Conservation (phyloP, 1,140 invertebrate genomes). For the Drosophila suzukii region DNA sequence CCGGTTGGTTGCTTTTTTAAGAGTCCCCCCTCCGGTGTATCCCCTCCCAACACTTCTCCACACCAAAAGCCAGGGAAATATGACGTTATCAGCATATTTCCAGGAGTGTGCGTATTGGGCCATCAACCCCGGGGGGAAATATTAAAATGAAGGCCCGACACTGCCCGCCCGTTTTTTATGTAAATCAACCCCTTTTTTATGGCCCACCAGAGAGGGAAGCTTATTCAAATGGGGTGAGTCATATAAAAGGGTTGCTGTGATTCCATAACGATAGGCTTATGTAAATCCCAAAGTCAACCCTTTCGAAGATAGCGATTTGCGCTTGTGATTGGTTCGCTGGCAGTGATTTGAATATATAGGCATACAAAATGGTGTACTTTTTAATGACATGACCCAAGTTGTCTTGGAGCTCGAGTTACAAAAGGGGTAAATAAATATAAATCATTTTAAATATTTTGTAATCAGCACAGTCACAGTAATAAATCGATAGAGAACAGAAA, state of each 20-base stretch:
- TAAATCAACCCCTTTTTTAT: conserved; percentile 77
- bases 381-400: neutral
- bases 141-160: conserved; percentile 70
- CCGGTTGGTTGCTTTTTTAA: conserved; percentile 64
- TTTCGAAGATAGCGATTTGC: conserved; percentile 38
- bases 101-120: conserved; percentile 60
- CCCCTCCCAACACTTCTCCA: neutral
- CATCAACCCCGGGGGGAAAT: conserved; percentile 59
- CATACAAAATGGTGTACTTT: conserved; percentile 59
- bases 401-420: no score
- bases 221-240: conserved; percentile 68
- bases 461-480: no score
- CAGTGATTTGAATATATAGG: conserved; percentile 51
- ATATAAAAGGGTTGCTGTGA: conserved; percentile 78
- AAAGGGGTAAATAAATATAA: no score
- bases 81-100: conserved; percentile 55
- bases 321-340: conserved; percentile 50
- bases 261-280: conserved; percentile 64
- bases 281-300: conserved; percentile 71
- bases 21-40: conserved; percentile 21
- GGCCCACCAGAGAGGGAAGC: conserved; percentile 46
- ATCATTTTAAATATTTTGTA: neutral
- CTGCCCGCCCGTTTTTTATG: conserved; percentile 58
- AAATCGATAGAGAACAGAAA: no score
- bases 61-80: conserved; percentile 18